Percentiles rank a stretch among this genome's conserved stretches.
Evolutionary conservation across 1,140 invertebrate genomes (phyloP).

Genomic region (Scylla paramamosain): DNA sequence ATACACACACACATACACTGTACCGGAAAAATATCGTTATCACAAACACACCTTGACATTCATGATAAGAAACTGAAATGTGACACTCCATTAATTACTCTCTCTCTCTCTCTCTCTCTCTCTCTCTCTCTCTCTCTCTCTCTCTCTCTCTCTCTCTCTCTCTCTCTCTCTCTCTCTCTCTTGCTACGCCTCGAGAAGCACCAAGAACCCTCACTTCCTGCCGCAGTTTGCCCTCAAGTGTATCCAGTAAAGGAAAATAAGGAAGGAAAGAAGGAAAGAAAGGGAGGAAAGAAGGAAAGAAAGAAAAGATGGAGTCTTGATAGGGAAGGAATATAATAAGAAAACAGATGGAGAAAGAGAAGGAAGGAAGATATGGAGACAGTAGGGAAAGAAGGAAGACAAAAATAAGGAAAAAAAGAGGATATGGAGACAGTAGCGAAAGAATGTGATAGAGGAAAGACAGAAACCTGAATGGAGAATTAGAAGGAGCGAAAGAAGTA

Average conservation of each 20-base stretch:
- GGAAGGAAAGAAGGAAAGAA: too few relatives aligned
- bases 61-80: not conserved
- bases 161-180: not conserved
- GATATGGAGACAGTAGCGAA: not conserved
- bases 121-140: conserved; percentile 31
- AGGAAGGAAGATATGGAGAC: not conserved
- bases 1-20: too few relatives aligned
- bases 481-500: not conserved
- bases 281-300: not conserved
- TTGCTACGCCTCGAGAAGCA: not conserved
- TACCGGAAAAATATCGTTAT: not conserved
- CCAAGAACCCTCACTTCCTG: not conserved
- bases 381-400: not conserved
- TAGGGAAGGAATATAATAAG: not conserved
- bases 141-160: conserved; percentile 34
- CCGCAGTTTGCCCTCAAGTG: not conserved
- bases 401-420: not conserved
- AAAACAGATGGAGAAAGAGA: not conserved
- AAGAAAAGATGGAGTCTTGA: not conserved
- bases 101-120: conserved; percentile 34
- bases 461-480: not conserved
- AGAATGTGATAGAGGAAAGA: not conserved
- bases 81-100: not conserved
- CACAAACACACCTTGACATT: not conserved
- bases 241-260: not conserved